Evolutionary conservation across 2,888 invertebrate genomes (phyloP), one percentile per base, ranked within the genome.

Genomic region (Cheilosia scutellata): DNA sequence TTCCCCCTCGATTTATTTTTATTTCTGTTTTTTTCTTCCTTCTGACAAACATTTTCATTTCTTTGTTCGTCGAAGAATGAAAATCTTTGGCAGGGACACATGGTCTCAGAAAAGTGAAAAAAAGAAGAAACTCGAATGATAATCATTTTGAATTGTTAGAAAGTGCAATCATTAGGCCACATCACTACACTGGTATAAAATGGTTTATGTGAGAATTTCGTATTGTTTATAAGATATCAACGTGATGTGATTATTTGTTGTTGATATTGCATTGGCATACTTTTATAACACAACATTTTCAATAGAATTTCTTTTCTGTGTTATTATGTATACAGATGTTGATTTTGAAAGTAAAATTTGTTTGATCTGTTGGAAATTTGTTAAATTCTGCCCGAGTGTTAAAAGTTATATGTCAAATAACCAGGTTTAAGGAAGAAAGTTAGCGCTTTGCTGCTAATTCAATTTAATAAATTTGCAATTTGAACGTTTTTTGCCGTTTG

Each of bases 121-220:
- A 66, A 47, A 37, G 29, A 79, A 47, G 33, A 70, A 40, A 63
- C 29, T 25, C 33, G 40, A 29, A 47, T 29, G 62, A 11, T 37
- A 58, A 58, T 68, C 42, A 71, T 40, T 63, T 76, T 51, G 27
- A 71, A 53, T 57, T 57, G 57, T 31, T 77, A 82, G 82, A 82
- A 75, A 84, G 79, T 75, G 70, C 68, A 75, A 70, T 70, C 74
- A 70, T 51, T 49, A 66, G 55, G 40, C 62, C 31, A 82, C 65
- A 51, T 66, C 20, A 20, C 20, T 20, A 20, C 20, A 37, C 37
- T 7, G 11, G 33, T 25, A 31, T 42, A 40, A 40, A 66, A 27
- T 77, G 72, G 71, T 77, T 72, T 77, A 82, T 82, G 71, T 71
- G 77, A 72, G 77, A 82, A 82, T 77, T 72, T 77, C 65, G 20